Conservation (phyloP, 2,888 invertebrate species). For the Argynnis bischoffii region DNA sequence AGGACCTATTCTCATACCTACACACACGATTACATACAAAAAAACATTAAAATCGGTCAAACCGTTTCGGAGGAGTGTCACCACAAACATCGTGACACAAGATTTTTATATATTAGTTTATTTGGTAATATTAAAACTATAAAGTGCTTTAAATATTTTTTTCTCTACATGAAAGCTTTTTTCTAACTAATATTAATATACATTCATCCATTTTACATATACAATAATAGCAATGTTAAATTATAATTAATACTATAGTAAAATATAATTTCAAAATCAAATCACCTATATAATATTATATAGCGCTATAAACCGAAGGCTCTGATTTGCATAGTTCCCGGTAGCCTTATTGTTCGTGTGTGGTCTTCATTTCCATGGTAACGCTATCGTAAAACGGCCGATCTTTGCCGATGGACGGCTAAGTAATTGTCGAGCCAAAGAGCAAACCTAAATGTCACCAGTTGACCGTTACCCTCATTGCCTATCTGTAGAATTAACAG, state of each 20-base stretch:
- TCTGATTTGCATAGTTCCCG: constrained; percentile 46
- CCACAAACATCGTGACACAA: no score
- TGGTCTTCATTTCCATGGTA: constrained; percentile 75
- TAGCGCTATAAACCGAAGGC: constrained; percentile 32
- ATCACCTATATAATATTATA: constrained; percentile 16
- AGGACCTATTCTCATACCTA: neutral
- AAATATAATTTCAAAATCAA: constrained; percentile 10
- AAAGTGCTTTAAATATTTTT: no score
- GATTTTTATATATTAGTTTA: no score
- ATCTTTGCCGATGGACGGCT: constrained; percentile 75
- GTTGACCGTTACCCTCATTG: constrained; percentile 53
- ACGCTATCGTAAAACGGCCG: constrained; percentile 52
- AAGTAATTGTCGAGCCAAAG: constrained; percentile 69
- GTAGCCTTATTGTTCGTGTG: constrained; percentile 68
- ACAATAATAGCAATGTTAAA: no score
- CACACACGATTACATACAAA: no score
- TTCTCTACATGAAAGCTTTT: no score
- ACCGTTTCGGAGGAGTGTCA: no score
- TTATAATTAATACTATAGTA: neutral
- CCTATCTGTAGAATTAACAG: constrained; percentile 37
- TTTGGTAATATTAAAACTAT: no score
- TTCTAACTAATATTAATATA: no score
- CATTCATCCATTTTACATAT: no score
- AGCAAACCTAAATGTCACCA: constrained; percentile 64
- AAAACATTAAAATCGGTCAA: no score